A percentile compares a stretch with the other conserved stretches of the same genome.
These are phyloP conservation scores for Denticeps clupeoides DNA, from an alignment of 2,797 vertebrate species.

Conservation along the genomic window DNA sequence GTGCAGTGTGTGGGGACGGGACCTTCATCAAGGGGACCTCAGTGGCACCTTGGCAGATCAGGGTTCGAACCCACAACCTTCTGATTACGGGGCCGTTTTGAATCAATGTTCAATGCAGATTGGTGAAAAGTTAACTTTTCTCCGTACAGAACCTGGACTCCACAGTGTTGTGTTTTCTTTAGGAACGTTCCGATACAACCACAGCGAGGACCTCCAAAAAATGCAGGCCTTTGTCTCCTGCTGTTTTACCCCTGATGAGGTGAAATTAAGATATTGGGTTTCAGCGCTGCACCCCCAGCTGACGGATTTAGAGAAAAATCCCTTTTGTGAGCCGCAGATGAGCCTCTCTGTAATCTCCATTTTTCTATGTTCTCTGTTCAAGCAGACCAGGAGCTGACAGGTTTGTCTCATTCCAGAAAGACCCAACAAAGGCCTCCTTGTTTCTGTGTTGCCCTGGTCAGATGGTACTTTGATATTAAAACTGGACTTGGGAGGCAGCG, in stretches of 20 bases:
- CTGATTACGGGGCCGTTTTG: too few relatives aligned
- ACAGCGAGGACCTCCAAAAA: constrained; percentile 41
- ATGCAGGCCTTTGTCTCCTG: constrained; percentile 29
- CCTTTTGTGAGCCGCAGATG: constrained; percentile 41
- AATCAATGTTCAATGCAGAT: too few relatives aligned
- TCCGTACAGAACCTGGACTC: too few relatives aligned
- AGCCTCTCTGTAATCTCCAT: constrained; percentile 38
- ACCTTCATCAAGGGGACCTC: too few relatives aligned
- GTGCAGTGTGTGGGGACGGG: too few relatives aligned
- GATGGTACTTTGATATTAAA: constrained; percentile 63
- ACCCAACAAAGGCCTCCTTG: constrained; percentile 50
- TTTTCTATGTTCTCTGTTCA: background rate
- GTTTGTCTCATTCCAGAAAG: constrained; percentile 47
- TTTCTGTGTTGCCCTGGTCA: constrained; percentile 46
- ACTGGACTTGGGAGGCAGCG: constrained; percentile 40
- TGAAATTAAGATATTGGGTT: constrained; percentile 68
- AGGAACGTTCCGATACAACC: too few relatives aligned
- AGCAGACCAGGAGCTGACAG: constrained; percentile 46
- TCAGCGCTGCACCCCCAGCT: constrained; percentile 47
- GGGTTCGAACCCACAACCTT: too few relatives aligned
- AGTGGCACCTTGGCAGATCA: too few relatives aligned
- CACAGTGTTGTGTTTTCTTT: background rate
- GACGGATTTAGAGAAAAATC: constrained; percentile 42
- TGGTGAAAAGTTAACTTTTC: too few relatives aligned
- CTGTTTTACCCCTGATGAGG: constrained; percentile 35